Base-by-base conservation (phyloP, 1,140 invertebrate species). In the Xylocopa sonorina region DNA sequence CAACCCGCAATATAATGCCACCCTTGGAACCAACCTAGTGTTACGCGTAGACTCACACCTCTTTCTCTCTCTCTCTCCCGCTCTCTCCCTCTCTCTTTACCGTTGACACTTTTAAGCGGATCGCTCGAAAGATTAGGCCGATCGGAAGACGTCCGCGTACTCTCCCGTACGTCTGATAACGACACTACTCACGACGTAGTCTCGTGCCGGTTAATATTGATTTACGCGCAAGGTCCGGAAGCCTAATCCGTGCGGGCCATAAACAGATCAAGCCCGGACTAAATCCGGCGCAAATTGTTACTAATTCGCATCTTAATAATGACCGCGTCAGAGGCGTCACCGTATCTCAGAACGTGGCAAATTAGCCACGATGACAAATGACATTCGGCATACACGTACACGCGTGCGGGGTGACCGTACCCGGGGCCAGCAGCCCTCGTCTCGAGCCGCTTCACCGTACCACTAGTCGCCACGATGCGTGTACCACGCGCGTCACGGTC, bases 301-400 rank as follows among this genome's bases (percentile, higher is more conserved):
- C 90, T 93, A 93, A 93, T 93, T 93, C 92, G 91, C 91, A 92
- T 92, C 92, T 93, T 93, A 93, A 93, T 93, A 93, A 93, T 91
- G 92, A 91, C 88, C 90, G 88, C 91, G 92, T 92, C 91, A 92
- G 91, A 92, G 89, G 90, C 91, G 91, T 92, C 91, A 92, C 90
- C 92, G 90, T 93, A 93, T 93, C 92, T 92, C 92, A 92, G 91
- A 92, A 93, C 90, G 89, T 87, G 91, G 91, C 92, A 92, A 93
- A 93, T 93, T 92, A 92, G 91, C 88, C 90, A 71, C 91, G 87
- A 91, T 93, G 92, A 92, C 90, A 92, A 92, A 93, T 91, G 91
- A 92, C 90, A 89, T 86, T 88, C 83, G 84, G 78, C 78, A 78
- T 86, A 87, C 88, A 88, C 88, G 87, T 89, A n/a, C n/a, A n/a